Conservation (phyloP, 2,888 invertebrate genomes). For the Electrophaes corylata region DNA sequence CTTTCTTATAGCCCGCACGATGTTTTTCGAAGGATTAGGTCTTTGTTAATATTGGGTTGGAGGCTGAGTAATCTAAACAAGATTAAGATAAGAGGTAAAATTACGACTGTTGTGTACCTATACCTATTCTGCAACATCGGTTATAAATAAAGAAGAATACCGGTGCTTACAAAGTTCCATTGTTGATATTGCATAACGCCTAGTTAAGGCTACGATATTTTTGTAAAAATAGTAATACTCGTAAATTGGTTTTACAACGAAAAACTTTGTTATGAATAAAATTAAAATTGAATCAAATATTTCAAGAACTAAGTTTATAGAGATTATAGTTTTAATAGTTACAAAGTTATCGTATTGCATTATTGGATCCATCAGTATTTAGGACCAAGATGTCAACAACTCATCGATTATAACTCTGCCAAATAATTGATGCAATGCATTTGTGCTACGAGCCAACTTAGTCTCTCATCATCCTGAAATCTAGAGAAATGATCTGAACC, state of each 20-base stretch:
- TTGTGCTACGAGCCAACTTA: slow-evolving; percentile 17
- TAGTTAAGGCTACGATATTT: slow-evolving; percentile 10
- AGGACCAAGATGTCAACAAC: slow-evolving; percentile 47
- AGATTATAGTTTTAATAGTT: too few species aligned
- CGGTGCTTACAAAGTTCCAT: slow-evolving; percentile 50
- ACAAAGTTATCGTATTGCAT: not conserved
- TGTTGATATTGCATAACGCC: slow-evolving; percentile 38
- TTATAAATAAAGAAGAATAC: slow-evolving; percentile 64
- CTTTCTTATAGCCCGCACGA: slow-evolving; percentile 61
- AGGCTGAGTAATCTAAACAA: slow-evolving; percentile 61
- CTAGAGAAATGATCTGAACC: too few species aligned
- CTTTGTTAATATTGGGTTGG: slow-evolving; percentile 63
- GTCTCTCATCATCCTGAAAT: not conserved
- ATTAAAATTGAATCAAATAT: too few species aligned
- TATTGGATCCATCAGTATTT: slow-evolving; percentile 37
- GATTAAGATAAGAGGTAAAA: slow-evolving; percentile 65
- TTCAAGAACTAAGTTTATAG: too few species aligned
- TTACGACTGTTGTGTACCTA: slow-evolving; percentile 59
- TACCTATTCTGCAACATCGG: slow-evolving; percentile 52
- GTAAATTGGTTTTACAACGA: too few species aligned
- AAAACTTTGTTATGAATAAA: too few species aligned
- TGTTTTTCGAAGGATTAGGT: slow-evolving; percentile 61
- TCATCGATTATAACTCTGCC: slow-evolving; percentile 35
- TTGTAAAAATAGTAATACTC: too few species aligned
- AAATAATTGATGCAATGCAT: slow-evolving; percentile 20